Evolutionary conservation across 2,797 vertebrate species (phyloP).

Genomic region (Gallinago stenura): DNA sequence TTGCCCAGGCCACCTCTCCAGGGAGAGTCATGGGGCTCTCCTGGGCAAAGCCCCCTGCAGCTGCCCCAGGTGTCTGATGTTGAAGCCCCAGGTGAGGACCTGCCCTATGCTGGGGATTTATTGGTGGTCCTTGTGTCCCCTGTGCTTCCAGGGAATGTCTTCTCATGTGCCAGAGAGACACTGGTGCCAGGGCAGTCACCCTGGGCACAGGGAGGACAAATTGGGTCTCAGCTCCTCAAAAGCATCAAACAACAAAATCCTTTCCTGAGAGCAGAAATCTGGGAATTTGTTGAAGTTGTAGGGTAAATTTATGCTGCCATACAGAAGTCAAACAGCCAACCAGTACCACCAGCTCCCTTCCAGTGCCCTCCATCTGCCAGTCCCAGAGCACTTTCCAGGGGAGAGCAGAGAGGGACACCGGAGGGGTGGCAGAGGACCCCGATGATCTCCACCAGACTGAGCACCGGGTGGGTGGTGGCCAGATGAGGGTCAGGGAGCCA

Average conservation of each 20-base stretch:
- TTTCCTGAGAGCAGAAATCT: background rate
- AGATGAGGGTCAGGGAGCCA: background rate
- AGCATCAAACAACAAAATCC: background rate
- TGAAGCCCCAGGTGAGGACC: background rate
- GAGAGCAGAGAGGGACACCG: background rate
- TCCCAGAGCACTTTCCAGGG: background rate
- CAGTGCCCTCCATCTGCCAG: background rate
- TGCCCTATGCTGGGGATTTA: background rate
- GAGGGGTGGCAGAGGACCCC: background rate
- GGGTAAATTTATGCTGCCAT: background rate
- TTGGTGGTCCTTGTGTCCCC: fast-evolving
- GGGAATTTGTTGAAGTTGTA: background rate
- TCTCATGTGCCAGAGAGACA: background rate
- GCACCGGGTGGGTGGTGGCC: fast-evolving
- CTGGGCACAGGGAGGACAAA: background rate
- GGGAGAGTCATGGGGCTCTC: background rate
- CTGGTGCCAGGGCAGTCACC: fast-evolving
- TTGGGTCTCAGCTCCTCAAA: background rate
- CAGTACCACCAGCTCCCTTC: background rate
- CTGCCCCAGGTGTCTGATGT: background rate
- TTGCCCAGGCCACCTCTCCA: background rate
- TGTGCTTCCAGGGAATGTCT: background rate
- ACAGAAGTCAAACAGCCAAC: background rate
- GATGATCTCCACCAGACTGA: fast-evolving
- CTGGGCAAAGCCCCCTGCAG: background rate